Evolutionary conservation across 2,888 invertebrate species (phyloP), one percentile per base, ranked within the genome.

Genomic region (Caenorhabditis sp.): DNA sequence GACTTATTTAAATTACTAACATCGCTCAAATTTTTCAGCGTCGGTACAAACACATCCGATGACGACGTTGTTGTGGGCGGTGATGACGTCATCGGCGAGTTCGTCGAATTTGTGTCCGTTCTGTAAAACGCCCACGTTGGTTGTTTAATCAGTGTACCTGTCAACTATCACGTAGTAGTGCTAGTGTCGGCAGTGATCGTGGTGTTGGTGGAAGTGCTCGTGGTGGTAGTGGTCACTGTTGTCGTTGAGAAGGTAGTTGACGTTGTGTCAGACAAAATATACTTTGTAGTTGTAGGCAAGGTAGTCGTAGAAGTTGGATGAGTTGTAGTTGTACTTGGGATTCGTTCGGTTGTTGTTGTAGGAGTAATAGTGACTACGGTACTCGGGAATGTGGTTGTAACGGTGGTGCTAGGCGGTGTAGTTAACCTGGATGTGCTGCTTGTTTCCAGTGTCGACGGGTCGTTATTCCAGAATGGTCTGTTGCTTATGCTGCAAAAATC

Each of bases 21-120:
- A 68, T 75, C 75, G 35, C 75, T 75, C 70, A 75, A 75, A 75
- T 75, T 75, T 75, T 75, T 75, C 68, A 75, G 75, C 75, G 75
- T 52, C 56, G 75, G 75, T 26, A 39, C 48, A 53, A 65, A 52
- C 52, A 37, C 20, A 20, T 59, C 61, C n/a, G 45, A 35, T 32
- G 56, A 24, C 32, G 59, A 22, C 8, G 62, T 50, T 13, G 55
- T 41, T 11, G 58, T 22, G 30, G 55, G 39, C 32, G 15, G 37
- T 17, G 65, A 26, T 20, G 65, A n/a, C 17, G 53, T 53, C 35
- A 30, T 53, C 24, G 65, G 7, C 20, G 66, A 56, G 30, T 62
- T 72, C 32, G 63, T 70, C 9, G 75, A 70, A 46, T 43, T 61
- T 30, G 50, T 75, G 24, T 56, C 56, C 13, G 56, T 62, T 35